phyloP scores from a whole-genome alignment of 2,797 vertebrate genomes.

The Helicolenus hilgendorfi region DNA sequence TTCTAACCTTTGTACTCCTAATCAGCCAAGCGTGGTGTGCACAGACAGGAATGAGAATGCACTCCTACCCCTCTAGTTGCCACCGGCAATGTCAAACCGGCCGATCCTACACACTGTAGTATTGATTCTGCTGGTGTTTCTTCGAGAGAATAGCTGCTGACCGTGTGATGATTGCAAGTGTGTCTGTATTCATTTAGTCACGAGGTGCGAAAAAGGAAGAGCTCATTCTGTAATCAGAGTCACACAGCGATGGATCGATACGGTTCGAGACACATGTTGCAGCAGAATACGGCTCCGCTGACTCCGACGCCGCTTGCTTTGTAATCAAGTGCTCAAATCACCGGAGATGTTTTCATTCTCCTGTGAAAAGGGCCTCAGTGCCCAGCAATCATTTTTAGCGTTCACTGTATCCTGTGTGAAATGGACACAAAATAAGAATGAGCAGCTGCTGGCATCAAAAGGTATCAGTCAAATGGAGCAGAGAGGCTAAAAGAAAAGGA shows the following conservation, averaged over 20 bases:
- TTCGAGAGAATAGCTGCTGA: constrained; percentile 13
- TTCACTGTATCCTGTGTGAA: constrained; percentile 51
- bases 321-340: constrained; percentile 43
- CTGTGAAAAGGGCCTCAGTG: constrained; percentile 22
- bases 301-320: constrained; percentile 11
- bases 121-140: constrained; percentile 43
- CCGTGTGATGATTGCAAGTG: constrained; percentile 32
- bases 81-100: constrained; percentile 13
- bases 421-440: constrained; percentile 73
- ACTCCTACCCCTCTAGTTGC: neutral
- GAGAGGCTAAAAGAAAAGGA: constrained; percentile 62
- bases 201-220: constrained; percentile 43
- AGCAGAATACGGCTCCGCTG: constrained; percentile 1
- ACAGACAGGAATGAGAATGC: constrained; percentile 3
- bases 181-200: constrained; percentile 50
- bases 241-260: constrained; percentile 50
- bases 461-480: constrained; percentile 73
- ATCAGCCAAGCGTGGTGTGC: constrained; percentile 12
- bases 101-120: constrained; percentile 5
- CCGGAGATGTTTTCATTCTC: constrained; percentile 40
- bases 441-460: constrained; percentile 72
- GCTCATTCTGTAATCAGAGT: constrained; percentile 60
- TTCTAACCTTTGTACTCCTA: constrained; percentile 43
- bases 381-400: constrained; percentile 33
- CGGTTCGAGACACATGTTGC: constrained; percentile 13